Evolutionary conservation across 2,113 vertebrate species (phyloP), one percentile per base, ranked within the genome.

Genomic region (Lasiurus cinereus): DNA sequence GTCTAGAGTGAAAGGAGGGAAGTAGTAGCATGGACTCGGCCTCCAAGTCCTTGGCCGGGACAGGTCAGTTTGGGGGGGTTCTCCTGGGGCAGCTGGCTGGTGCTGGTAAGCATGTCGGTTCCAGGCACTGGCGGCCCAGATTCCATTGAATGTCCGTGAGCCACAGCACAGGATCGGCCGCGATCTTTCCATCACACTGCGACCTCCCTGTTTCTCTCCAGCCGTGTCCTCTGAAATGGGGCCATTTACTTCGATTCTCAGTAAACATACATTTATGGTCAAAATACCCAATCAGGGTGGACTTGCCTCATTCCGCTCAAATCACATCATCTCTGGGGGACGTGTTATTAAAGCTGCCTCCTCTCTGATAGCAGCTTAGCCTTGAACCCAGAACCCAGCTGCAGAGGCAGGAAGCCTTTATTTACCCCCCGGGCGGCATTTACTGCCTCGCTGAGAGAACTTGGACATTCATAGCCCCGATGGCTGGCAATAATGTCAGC

Each of bases 261-360:
- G 67, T 87, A 96, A 56, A 33, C n/a, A 3, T 70, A 56, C 87
- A 94, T 95, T 93, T 86, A 62, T 67, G 89, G 67, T 88, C 91
- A 82, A 85, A 92, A 78, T 62, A 48, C 36, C 72, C 31, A 74
- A 56, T 88, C 33, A 36, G 62, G 69, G 46, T 87, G 31, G 52
- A 82, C 21, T 83, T 85, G 52, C 10, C 52, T 90, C 67, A 80
- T 94, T 94, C 59, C 39, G 69, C 93, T 94, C 27, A 85, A 83
- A 88, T 82, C 59, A 67, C 83, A 80, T 31, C 39, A 90, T 85
- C 50, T 91, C 43, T 64, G 39, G 46, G 43, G 50, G 19, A 18
- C 72, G 31, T 43, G 76, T 43, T 72, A 72, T 78, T 21, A 88
- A 84, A 78, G 11, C 29, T 64, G 59, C 31, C 22, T 59, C 87